A percentile compares a stretch with the other conserved stretches of the same genome.
phyloP scores from a whole-genome alignment of 2,888 invertebrate species.

The Drosophila pseudotakahashii region DNA sequence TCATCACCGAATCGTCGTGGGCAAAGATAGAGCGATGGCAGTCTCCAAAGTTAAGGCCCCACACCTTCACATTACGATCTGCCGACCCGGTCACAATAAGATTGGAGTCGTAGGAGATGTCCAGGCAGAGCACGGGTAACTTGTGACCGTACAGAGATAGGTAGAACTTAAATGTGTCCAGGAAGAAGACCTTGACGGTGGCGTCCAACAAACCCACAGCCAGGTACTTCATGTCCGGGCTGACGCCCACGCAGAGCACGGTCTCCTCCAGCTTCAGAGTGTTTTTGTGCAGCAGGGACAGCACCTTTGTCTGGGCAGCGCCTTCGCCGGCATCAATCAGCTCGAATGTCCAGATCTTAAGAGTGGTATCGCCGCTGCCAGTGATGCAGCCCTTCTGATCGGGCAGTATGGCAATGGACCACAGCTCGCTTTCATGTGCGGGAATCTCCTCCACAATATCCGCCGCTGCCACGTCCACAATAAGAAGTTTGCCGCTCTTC shows the following conservation, averaged over 20 bases:
- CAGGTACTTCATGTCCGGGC: slow-evolving; percentile 93
- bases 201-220: slow-evolving; percentile 96
- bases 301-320: slow-evolving; percentile 86
- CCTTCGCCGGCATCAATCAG: slow-evolving; percentile 88
- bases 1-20: slow-evolving; percentile 97
- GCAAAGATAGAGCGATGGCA: slow-evolving; percentile 98
- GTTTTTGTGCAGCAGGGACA: slow-evolving; percentile 91
- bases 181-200: slow-evolving; percentile 97
- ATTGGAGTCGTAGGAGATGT: slow-evolving; percentile 94
- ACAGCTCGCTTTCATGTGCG: slow-evolving; percentile 93
- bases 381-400: slow-evolving; percentile 93
- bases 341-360: slow-evolving; percentile 98
- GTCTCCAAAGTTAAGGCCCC: slow-evolving; percentile 99
- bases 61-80: slow-evolving; percentile 97
- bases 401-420: slow-evolving; percentile 91
- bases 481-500: slow-evolving; percentile 92
- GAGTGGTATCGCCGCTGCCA: slow-evolving; percentile 94
- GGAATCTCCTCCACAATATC: slow-evolving; percentile 91
- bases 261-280: slow-evolving; percentile 95
- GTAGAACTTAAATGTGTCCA: slow-evolving; percentile 98
- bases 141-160: slow-evolving; percentile 98
- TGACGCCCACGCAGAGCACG: slow-evolving; percentile 92
- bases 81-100: slow-evolving; percentile 97
- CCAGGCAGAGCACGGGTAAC: slow-evolving; percentile 95
- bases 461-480: slow-evolving; percentile 93